A percentile compares a stretch with the other conserved stretches of the same genome.
Conservation (phyloP, 2,113 vertebrate species). For the Corythaeola cristata region DNA sequence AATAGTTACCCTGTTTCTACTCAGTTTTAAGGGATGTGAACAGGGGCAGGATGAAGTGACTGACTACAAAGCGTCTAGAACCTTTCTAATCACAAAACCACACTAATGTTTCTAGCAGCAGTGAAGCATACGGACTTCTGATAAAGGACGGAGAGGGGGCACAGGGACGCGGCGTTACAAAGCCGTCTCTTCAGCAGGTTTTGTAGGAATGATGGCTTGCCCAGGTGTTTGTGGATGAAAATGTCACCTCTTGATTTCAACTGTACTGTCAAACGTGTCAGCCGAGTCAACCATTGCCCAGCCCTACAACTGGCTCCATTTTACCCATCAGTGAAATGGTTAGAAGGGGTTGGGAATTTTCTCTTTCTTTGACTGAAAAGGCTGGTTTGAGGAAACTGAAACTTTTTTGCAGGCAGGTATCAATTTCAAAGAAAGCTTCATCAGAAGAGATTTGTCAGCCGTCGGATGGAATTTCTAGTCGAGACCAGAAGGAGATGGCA, state of each 20-base stretch:
- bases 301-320: neutral
- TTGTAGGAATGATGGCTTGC: neutral
- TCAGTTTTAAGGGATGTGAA: slow-evolving; percentile 22
- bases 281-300: accelerated
- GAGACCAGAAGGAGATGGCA: slow-evolving; percentile 53
- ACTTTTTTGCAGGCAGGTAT: slow-evolving; percentile 15
- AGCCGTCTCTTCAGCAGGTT: neutral
- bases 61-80: neutral
- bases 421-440: slow-evolving; percentile 64
- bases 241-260: neutral
- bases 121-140: neutral
- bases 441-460: slow-evolving; percentile 66
- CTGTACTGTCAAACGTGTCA: neutral
- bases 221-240: neutral
- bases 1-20: neutral
- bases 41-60: neutral
- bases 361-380: slow-evolving; percentile 14
- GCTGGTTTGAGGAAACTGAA: slow-evolving; percentile 20
- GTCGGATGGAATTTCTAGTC: slow-evolving; percentile 39
- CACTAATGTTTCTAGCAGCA: neutral
- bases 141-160: neutral
- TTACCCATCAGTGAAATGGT: neutral
- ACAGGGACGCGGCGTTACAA: neutral
- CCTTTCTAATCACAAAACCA: neutral
- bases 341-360: neutral